Percentiles rank a stretch among this genome's conserved stretches.
Conservation (phyloP, 2,113 vertebrate species). For the Hypomesus transpacificus region DNA sequence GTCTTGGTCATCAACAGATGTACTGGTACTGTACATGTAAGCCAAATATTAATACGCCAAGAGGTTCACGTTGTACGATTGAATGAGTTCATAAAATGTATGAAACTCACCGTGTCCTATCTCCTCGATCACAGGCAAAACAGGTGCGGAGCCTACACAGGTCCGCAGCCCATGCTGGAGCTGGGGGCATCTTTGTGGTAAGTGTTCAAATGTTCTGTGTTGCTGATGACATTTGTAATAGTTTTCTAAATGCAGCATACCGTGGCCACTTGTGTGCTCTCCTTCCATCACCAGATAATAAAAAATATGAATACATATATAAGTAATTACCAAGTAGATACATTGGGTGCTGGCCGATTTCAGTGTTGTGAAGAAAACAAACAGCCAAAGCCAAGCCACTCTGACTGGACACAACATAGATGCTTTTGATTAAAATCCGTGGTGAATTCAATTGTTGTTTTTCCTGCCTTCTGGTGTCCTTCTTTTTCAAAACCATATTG, state of each 20-base stretch:
- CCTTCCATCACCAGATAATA: background rate
- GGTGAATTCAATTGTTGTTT: too few species aligned
- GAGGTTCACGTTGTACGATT: background rate
- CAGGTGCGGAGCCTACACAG: constrained; percentile 78
- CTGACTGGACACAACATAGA: too few species aligned
- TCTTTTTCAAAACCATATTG: too few species aligned
- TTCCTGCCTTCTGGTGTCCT: too few species aligned
- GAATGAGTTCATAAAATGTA: background rate
- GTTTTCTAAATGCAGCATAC: too few species aligned
- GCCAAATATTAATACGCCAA: background rate
- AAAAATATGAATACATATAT: too few species aligned
- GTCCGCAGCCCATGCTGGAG: constrained; percentile 75
- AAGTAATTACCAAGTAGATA: too few species aligned
- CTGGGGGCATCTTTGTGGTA: constrained; percentile 92
- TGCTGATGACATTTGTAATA: background rate
- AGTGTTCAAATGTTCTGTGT: constrained; percentile 47
- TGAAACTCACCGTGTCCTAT: background rate
- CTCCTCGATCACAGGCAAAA: constrained; percentile 69
- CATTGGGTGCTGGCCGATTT: too few species aligned
- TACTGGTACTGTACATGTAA: background rate
- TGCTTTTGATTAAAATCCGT: too few species aligned
- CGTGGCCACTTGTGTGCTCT: background rate
- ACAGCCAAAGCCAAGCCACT: too few species aligned
- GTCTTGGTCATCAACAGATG: too few species aligned
- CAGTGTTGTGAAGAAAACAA: too few species aligned